Base-by-base conservation (phyloP, 2,797 vertebrate genomes). In the Picus viridis region DNA sequence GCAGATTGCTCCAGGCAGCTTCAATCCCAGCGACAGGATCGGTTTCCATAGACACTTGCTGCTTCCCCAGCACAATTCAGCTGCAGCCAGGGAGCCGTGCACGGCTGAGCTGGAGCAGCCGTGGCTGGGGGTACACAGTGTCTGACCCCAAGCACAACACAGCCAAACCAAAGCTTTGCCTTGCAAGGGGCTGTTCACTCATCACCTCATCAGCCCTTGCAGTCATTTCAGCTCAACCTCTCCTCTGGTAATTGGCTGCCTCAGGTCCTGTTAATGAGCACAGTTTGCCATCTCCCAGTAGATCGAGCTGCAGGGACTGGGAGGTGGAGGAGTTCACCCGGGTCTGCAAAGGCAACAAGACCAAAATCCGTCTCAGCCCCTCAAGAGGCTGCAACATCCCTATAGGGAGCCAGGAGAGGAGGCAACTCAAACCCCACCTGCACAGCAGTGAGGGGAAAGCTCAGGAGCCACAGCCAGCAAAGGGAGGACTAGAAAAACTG, bases 1-100 rank as follows among this genome's bases (percentile, higher is more conserved):
- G 68, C 95, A 91, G 94, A 79, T 86, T 62, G 88, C 77, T 68
- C 27, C 8, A 91, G 92, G 91, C 95, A 94, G 93, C 93, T 84
- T 30, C 75, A 84, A 86, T 73, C 89, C 79, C 22, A 39, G 68
- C 0, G 59, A 62, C 27, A 45, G 16, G 27, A 61, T 69, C 23
- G 32, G 92, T 94, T 92, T 93, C 95, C 88, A 93, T 83, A 94
- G 86, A 73, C 93, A 93, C 93, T 78, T 24, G 2, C 77, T 73
- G 85, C 83, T 77, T 68, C 65, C 74, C 84, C 86, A 68, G 18
- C 78, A 54, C 12, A 43, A 67, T 16, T 20, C 61, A 9, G 17
- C 16, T 8, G 8, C 84, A 32, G 75, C 29, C 82, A 41, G 63
- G 2, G 17, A 77, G 67, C 65, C 22, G 45, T 2, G 22, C 32